phyloP scores from a whole-genome alignment of 2,888 invertebrate species.

The Diadegma fenestrale region DNA sequence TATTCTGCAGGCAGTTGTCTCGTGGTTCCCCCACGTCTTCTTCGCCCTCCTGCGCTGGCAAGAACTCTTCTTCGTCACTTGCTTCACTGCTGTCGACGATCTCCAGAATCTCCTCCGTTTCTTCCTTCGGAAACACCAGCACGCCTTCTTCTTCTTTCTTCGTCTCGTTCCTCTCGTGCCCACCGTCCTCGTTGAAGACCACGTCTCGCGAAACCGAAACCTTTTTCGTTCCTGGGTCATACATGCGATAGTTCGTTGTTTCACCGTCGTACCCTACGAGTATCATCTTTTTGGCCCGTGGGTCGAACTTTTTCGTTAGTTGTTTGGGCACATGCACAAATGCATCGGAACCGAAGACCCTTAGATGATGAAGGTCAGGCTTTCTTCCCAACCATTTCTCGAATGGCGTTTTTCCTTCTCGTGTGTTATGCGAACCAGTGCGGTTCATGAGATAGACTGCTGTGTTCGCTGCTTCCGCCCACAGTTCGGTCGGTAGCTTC shows the following conservation, averaged over 20 bases:
- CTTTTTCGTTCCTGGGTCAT: background rate
- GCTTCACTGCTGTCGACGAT: background rate
- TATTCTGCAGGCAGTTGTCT: no score
- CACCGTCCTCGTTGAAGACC: conserved; percentile 5
- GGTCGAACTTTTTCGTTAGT: background rate
- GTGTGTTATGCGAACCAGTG: background rate
- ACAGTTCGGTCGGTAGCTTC: background rate
- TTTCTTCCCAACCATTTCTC: background rate
- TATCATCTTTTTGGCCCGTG: conserved; percentile 7
- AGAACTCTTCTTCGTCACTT: background rate
- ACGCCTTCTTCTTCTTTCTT: background rate
- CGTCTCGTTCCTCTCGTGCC: background rate
- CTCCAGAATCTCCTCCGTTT: no score
- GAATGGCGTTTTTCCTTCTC: background rate
- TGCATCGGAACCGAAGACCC: conserved; percentile 12
- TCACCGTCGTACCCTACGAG: conserved; percentile 17
- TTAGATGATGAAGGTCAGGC: background rate
- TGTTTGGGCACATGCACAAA: conserved; percentile 17
- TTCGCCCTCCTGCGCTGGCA: background rate
- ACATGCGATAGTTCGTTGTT: conserved; percentile 18
- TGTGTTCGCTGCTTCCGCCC: conserved; percentile 13
- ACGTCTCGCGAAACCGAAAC: conserved; percentile 10
- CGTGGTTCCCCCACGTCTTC: no score
- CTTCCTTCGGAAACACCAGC: background rate
- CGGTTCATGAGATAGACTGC: conserved; percentile 10